Conservation (phyloP, 2,888 invertebrate species). For the Conomelus anceps region DNA sequence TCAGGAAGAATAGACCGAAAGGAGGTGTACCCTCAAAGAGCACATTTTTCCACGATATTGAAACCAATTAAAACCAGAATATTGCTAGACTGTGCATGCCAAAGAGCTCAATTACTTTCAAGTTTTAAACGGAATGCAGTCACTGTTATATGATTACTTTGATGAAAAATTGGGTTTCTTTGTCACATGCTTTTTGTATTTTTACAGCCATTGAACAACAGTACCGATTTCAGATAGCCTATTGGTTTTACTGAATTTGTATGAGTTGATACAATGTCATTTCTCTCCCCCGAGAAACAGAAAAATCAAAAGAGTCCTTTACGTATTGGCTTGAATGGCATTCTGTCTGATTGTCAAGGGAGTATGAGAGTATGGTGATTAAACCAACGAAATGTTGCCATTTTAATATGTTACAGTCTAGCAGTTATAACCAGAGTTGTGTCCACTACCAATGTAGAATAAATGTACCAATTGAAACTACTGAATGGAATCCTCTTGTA, state of each 20-base stretch:
- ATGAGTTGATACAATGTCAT: too few species aligned
- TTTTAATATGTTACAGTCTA: too few species aligned
- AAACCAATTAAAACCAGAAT: background rate
- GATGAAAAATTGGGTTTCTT: background rate
- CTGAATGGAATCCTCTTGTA: too few species aligned
- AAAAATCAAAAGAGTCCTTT: too few species aligned
- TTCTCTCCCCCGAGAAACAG: too few species aligned
- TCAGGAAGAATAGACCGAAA: background rate
- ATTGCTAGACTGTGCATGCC: background rate
- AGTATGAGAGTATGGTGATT: too few species aligned
- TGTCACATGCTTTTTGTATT: background rate
- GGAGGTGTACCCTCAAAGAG: background rate
- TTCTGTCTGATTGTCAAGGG: too few species aligned
- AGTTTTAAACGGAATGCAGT: background rate
- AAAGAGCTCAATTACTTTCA: background rate
- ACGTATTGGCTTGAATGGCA: too few species aligned
- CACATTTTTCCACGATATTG: background rate
- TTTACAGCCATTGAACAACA: background rate
- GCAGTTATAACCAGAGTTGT: too few species aligned
- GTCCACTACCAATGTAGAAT: too few species aligned
- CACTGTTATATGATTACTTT: background rate
- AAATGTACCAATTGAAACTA: too few species aligned
- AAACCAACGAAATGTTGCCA: too few species aligned
- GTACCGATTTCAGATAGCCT: background rate
- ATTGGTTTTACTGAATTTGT: background rate